These are phyloP conservation scores for Venusia cambrica DNA, from an alignment of 2,888 invertebrate genomes.

Conservation along the genomic window DNA sequence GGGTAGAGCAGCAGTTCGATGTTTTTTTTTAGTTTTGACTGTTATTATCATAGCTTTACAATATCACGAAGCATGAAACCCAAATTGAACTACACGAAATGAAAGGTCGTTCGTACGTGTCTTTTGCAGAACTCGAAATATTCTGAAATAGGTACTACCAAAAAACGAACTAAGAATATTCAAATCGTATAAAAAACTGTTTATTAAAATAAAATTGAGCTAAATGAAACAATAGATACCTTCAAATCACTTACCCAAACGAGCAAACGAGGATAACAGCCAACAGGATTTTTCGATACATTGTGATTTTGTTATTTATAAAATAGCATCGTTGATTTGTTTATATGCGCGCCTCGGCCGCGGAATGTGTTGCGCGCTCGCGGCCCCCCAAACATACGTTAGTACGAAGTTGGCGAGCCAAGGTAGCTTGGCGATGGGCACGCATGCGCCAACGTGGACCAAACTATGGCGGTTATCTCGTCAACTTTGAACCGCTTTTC, in stretches of 20 bases:
- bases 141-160: too few species aligned
- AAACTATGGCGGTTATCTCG: conserved; percentile 17
- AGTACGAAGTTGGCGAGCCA: conserved; percentile 22
- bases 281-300: conserved; percentile 18
- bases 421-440: conserved; percentile 35
- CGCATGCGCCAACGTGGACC: conserved; percentile 32
- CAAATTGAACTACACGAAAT: too few species aligned
- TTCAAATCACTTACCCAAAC: conserved; percentile 23
- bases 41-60: too few species aligned
- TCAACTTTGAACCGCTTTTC: conserved; percentile 16
- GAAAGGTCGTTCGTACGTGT: too few species aligned
- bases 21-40: not conserved
- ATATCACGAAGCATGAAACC: too few species aligned
- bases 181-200: too few species aligned
- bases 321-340: conserved; percentile 30
- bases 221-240: not conserved
- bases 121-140: too few species aligned
- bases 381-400: conserved; percentile 48
- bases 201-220: too few species aligned
- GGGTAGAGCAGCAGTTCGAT: too few species aligned
- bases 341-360: conserved; percentile 14
- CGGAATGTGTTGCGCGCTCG: conserved; percentile 40
- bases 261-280: conserved; percentile 9
- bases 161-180: too few species aligned
- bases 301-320: conserved; percentile 23